Conservation (phyloP, 2,888 invertebrate genomes). For the Aproaerema taeniolella region DNA sequence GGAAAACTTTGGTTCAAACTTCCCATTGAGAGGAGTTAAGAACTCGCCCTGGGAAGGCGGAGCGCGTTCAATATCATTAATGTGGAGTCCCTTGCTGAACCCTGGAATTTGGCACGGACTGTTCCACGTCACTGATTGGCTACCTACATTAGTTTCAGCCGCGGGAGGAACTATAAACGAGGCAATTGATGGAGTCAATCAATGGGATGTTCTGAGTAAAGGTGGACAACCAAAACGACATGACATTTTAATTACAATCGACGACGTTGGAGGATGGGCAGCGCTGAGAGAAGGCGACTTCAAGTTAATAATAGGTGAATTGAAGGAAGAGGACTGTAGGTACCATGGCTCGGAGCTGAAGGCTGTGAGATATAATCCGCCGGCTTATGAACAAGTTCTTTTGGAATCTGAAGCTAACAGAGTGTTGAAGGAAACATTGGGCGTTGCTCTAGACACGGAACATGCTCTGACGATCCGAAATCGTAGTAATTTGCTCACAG, state of each 20-base stretch:
- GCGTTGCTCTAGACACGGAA: slow-evolving; percentile 27
- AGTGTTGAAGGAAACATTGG: slow-evolving; percentile 35
- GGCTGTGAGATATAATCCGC: slow-evolving; percentile 23
- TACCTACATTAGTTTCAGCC: slow-evolving; percentile 80
- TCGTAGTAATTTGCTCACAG: slow-evolving; percentile 19
- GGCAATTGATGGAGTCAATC: slow-evolving; percentile 79
- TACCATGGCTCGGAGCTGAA: slow-evolving; percentile 32
- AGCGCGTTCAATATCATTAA: slow-evolving; percentile 80
- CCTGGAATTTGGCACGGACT: slow-evolving; percentile 71
- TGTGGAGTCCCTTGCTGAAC: slow-evolving; percentile 76
- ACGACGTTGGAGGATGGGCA: slow-evolving; percentile 50
- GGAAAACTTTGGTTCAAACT: slow-evolving; percentile 83
- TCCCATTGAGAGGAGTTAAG: slow-evolving; percentile 86
- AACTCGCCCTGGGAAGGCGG: slow-evolving; percentile 89
- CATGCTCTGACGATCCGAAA: slow-evolving; percentile 29
- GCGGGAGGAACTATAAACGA: slow-evolving; percentile 34
- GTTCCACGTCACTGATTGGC: slow-evolving; percentile 87
- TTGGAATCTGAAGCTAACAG: slow-evolving; percentile 31
- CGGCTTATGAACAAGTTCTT: slow-evolving; percentile 33
- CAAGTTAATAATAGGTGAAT: slow-evolving; percentile 41
- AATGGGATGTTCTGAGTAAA: slow-evolving; percentile 77
- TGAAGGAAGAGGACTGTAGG: slow-evolving; percentile 24
- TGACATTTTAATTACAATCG: slow-evolving; percentile 73
- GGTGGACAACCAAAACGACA: slow-evolving; percentile 48
- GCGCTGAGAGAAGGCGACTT: slow-evolving; percentile 42